These are phyloP conservation scores for Chascanopsetta lugubris DNA, from an alignment of 2,113 vertebrate species.

Conservation along the genomic window DNA sequence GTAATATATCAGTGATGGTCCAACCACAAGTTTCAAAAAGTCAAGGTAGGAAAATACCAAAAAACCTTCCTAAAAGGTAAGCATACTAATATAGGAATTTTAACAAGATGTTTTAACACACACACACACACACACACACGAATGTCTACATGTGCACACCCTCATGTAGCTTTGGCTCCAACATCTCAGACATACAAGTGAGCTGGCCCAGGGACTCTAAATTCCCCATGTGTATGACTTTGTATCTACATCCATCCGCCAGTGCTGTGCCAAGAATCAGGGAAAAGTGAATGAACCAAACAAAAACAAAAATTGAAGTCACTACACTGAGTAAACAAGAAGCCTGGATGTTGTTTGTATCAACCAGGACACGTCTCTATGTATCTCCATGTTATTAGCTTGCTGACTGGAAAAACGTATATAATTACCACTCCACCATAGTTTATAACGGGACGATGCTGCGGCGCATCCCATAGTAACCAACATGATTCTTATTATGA, in stretches of 20 bases:
- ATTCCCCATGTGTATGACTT: conserved; percentile 55
- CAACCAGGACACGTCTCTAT: not conserved
- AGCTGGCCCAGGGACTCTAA: conserved; percentile 47
- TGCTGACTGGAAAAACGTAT: conserved; percentile 49
- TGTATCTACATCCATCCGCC: conserved; percentile 31
- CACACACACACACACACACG: too few relatives aligned
- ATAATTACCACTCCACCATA: conserved; percentile 35
- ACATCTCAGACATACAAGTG: conserved; percentile 19
- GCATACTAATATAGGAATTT: too few relatives aligned
- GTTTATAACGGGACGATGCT: conserved; percentile 57
- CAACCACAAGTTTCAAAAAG: too few relatives aligned
- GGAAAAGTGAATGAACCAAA: conserved; percentile 19
- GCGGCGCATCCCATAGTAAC: conserved; percentile 52
- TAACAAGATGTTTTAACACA: too few relatives aligned
- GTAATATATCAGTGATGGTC: too few relatives aligned
- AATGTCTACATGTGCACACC: not conserved
- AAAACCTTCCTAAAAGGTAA: too few relatives aligned
- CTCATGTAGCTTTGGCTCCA: conserved; percentile 8
- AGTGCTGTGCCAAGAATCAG: conserved; percentile 3
- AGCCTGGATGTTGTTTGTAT: conserved; percentile 17
- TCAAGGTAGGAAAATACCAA: too few relatives aligned
- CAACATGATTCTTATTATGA: conserved; percentile 55
- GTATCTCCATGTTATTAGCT: conserved; percentile 28
- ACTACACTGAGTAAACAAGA: conserved; percentile 12
- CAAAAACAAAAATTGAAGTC: conserved; percentile 5